These are phyloP conservation scores for Zaprionus bogoriensis DNA, from an alignment of 2,888 invertebrate genomes.

Conservation along the genomic window DNA sequence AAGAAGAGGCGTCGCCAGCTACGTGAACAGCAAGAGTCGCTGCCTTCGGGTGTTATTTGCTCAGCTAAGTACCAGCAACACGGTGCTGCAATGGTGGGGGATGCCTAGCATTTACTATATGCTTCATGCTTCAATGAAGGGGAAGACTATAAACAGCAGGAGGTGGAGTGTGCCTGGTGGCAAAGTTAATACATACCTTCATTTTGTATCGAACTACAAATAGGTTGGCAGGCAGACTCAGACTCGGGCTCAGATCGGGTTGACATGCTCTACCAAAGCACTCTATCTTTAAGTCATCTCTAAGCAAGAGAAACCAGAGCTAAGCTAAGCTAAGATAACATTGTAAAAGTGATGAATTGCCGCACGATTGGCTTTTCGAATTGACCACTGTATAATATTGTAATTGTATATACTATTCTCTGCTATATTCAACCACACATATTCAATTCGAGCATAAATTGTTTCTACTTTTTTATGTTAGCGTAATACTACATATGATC, in stretches of 20 bases:
- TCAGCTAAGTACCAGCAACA: constrained; percentile 71
- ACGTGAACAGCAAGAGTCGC: constrained; percentile 86
- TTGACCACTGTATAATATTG: constrained; percentile 65
- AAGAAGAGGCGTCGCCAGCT: constrained; percentile 95
- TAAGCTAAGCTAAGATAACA: constrained; percentile 36
- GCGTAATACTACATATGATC: constrained; percentile 25
- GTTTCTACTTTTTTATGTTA: constrained; percentile 38
- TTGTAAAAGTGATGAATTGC: constrained; percentile 49
- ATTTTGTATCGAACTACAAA: constrained; percentile 34
- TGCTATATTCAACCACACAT: constrained; percentile 36
- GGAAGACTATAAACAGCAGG: constrained; percentile 49
- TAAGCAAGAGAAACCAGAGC: constrained; percentile 24
- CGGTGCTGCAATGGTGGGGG: constrained; percentile 65
- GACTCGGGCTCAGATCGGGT: constrained; percentile 32
- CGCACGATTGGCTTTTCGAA: constrained; percentile 43
- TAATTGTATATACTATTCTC: constrained; percentile 47
- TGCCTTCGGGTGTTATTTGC: constrained; percentile 60
- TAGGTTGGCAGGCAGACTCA: constrained; percentile 48
- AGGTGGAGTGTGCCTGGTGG: constrained; percentile 67
- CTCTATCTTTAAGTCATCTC: constrained; percentile 61
- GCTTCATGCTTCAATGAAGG: constrained; percentile 55
- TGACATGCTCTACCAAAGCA: constrained; percentile 67
- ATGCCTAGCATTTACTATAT: constrained; percentile 75
- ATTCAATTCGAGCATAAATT: constrained; percentile 29
- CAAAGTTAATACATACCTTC: constrained; percentile 50